Conservation (phyloP, 2,113 vertebrate genomes). For the Pseudopodoces humilis region DNA sequence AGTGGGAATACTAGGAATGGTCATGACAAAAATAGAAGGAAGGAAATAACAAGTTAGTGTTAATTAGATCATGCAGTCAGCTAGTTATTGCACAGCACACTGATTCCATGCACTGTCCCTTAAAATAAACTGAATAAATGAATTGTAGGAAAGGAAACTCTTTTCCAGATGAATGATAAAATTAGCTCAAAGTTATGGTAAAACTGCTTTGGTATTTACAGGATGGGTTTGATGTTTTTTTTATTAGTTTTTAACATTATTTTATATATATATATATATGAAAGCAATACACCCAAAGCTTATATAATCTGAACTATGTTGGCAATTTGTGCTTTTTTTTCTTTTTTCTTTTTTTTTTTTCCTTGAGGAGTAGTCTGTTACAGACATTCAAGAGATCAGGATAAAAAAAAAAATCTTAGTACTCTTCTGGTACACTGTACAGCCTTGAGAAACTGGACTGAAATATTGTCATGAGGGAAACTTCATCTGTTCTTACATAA, state of each 20-base stretch:
- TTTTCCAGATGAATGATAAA: not conserved
- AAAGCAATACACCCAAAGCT: not conserved
- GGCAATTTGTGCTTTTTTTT: not conserved
- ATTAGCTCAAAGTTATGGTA: not conserved
- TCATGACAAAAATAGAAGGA: not conserved
- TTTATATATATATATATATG: not conserved
- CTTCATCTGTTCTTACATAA: not conserved
- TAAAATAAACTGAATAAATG: not conserved
- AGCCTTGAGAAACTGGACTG: not conserved
- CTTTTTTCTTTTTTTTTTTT: not conserved
- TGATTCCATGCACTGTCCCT: not conserved
- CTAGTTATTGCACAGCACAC: not conserved
- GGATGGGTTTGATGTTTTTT: accelerated
- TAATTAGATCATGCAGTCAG: not conserved
- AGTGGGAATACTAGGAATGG: not conserved
- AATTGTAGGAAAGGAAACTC: not conserved
- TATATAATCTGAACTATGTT: not conserved
- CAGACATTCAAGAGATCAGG: not conserved
- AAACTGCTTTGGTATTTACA: not conserved
- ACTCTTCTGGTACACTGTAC: not conserved
- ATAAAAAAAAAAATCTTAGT: not conserved
- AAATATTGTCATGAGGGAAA: not conserved
- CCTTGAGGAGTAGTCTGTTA: not conserved
- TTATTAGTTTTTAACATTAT: not conserved
- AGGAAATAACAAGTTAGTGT: not conserved